These are phyloP conservation scores for Hemitrygon akajei DNA, from an alignment of 2,797 vertebrate species.

Conservation along the genomic window DNA sequence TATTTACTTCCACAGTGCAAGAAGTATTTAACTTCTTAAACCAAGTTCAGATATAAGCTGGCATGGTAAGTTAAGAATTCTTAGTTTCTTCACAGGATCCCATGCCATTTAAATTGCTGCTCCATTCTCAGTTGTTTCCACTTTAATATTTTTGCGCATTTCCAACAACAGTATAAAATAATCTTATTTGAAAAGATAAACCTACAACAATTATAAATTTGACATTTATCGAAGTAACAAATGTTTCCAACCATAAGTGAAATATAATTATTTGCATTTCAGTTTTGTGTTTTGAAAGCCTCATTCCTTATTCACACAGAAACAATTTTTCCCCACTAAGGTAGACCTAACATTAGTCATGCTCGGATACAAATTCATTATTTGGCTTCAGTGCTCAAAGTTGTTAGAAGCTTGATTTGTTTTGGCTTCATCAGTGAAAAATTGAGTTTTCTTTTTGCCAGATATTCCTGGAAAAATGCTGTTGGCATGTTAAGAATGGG, in stretches of 20 bases:
- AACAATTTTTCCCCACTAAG: conserved; percentile 4
- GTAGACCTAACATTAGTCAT: not conserved
- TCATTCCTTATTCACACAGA: not conserved
- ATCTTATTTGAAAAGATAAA: not conserved
- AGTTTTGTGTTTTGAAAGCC: not conserved
- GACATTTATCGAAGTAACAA: conserved; percentile 28
- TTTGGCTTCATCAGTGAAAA: not conserved
- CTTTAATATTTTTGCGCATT: not conserved
- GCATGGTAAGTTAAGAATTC: not conserved
- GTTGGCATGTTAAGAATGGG: not conserved
- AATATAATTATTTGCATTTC: not conserved
- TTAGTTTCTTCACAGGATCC: not conserved
- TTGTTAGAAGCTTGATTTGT: not conserved
- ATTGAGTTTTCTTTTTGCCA: not conserved
- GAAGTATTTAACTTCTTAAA: not conserved
- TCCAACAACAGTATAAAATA: not conserved
- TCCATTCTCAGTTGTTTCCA: not conserved
- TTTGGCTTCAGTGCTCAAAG: not conserved
- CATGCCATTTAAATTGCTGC: not conserved
- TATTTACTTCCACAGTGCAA: not conserved
- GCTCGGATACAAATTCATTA: not conserved
- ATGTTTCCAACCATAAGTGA: not conserved
- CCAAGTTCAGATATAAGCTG: not conserved
- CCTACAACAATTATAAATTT: not conserved
- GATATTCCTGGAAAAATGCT: not conserved